Evolutionary conservation across 1,140 invertebrate species (phyloP), one percentile per base, ranked within the genome.

Genomic region (Mamestra configurata): DNA sequence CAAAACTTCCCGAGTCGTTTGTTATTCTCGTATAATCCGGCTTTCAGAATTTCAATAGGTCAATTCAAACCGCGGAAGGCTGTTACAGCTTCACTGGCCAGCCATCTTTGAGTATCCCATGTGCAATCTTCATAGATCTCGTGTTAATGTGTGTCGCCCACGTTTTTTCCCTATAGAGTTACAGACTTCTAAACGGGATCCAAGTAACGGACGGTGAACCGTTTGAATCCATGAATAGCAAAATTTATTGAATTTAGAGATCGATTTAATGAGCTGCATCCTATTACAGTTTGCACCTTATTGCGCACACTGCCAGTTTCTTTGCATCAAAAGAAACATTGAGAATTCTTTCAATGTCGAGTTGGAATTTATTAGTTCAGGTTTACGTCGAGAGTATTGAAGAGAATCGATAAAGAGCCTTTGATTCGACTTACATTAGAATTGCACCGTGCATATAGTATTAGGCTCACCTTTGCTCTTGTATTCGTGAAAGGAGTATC

Each of bases 231-330:
- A 70, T 70, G 66, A 70, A 70, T 70, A 70, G 40, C 43, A 46
- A 70, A 70, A 70, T 70, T 70, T 49, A 70, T 70, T 49, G 66
- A 66, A 40, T 66, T 66, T 66, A 66, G 66, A 70, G 66, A 70
- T 70, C 66, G 43, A 46, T 46, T 27, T 70, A 70, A 49, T 70
- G 66, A 27, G 43, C 66, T 70, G 40, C 20, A 46, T 70, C 66
- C n/a, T 24, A 61, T 61, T 49, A 24, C 20, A 49, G 43, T n/a
- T 37, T 66, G 61, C 61, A 66, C 66, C 66, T 70, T 70, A n/a
- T 49, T 70, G 64, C 40, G 15, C 40, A 27, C 66, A n/a, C 31
- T n/a, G 66, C 43, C 27, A 49, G 13, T 61, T 70, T 70, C 24
- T 70, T 70, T 70, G 43, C 40, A 70, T 70, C 35, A 20, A 1